A percentile compares a stretch with the other conserved stretches of the same genome.
Evolutionary conservation across 2,888 invertebrate genomes (phyloP).

Genomic region (Nemurella pictetii): DNA sequence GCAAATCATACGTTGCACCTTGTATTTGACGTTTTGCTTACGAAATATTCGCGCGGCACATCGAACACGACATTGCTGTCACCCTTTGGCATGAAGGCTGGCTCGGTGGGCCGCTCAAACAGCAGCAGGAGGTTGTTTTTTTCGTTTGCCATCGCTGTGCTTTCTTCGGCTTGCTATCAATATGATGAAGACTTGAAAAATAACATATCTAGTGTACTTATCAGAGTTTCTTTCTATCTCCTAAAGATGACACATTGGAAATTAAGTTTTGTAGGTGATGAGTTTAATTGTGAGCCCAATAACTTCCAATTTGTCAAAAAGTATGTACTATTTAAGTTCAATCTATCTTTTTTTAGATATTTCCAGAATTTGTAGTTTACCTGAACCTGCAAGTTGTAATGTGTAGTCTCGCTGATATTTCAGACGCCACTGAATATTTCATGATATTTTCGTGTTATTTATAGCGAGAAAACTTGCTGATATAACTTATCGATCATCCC

Average conservation of each 20-base stretch:
- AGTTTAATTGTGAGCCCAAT: too few species aligned
- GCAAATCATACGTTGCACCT: not conserved
- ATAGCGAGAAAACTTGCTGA: not conserved
- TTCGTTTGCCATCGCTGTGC: not conserved
- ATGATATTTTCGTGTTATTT: not conserved
- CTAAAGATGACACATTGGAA: too few species aligned
- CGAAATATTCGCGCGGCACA: constrained; percentile 66
- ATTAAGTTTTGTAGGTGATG: too few species aligned
- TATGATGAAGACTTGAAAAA: too few species aligned
- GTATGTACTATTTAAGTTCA: too few species aligned
- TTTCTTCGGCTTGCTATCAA: too few species aligned
- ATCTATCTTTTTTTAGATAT: too few species aligned
- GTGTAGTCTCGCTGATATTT: not conserved
- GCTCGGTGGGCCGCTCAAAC: constrained; percentile 77
- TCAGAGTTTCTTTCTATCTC: too few species aligned
- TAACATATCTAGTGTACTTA: too few species aligned
- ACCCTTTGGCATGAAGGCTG: constrained; percentile 76
- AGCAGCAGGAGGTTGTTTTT: constrained; percentile 57
- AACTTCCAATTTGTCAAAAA: too few species aligned
- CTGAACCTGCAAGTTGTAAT: not conserved
- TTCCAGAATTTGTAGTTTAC: too few species aligned
- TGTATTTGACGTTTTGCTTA: constrained; percentile 52
- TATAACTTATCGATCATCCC: too few species aligned
- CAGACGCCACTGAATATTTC: not conserved
- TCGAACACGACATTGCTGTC: constrained; percentile 59